Percentiles rank a stretch among this genome's conserved stretches.
Conservation (phyloP, 2,113 vertebrate species). For the Limanda limanda region DNA sequence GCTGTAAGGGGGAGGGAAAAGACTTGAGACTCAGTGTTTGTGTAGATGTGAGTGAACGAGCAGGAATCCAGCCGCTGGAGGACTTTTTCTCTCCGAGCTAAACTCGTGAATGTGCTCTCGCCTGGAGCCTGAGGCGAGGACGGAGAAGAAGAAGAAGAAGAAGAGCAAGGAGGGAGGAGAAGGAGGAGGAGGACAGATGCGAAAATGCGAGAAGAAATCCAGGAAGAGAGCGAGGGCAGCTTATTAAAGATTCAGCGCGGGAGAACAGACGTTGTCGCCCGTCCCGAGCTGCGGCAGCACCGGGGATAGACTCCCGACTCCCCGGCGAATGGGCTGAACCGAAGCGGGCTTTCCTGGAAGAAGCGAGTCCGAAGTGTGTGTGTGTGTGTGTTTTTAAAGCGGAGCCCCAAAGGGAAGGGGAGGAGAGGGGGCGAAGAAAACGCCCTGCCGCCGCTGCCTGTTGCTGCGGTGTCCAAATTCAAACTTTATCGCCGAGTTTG, state of each 20-base stretch:
- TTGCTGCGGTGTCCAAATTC: conserved; percentile 71
- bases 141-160: background rate
- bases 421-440: conserved; percentile 79
- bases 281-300: conserved; percentile 58
- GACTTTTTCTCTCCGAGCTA: conserved; percentile 39
- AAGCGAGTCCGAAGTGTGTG: conserved; percentile 36
- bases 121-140: background rate
- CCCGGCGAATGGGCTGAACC: conserved; percentile 65
- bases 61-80: conserved; percentile 43
- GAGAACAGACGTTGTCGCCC: conserved; percentile 50
- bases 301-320: conserved; percentile 32
- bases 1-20: conserved; percentile 56
- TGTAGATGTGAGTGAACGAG: conserved; percentile 49
- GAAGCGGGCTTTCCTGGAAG: conserved; percentile 24
- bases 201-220: conserved; percentile 67
- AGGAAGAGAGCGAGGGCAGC: conserved; percentile 49
- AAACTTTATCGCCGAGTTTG: conserved; percentile 78
- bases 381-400: conserved; percentile 60
- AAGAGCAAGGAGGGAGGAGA: background rate
- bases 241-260: conserved; percentile 71
- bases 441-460: conserved; percentile 81
- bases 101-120: background rate
- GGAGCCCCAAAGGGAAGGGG: conserved; percentile 54
- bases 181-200: conserved; percentile 11
- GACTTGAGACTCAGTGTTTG: conserved; percentile 33